A percentile compares a stretch with the other conserved stretches of the same genome.
These are phyloP conservation scores for Leucoma salicis DNA, from an alignment of 2,888 invertebrate species.

Conservation along the genomic window DNA sequence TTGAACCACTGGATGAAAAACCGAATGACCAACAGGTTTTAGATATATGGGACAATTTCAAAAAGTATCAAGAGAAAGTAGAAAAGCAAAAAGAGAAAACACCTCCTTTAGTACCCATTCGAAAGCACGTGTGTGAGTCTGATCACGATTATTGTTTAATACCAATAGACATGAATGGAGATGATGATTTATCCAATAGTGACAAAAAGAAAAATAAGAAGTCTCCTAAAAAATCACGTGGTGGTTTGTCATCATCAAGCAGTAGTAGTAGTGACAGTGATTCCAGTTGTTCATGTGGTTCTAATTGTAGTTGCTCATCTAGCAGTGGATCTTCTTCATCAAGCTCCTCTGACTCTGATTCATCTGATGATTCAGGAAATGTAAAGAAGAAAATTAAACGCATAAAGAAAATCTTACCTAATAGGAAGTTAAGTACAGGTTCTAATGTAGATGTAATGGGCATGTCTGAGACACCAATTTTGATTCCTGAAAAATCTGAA, in stretches of 20 bases:
- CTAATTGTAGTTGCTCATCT: conserved; percentile 91
- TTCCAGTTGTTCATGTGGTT: conserved; percentile 91
- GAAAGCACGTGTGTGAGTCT: conserved; percentile 83
- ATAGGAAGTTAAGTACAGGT: conserved; percentile 67
- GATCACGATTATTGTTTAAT: conserved; percentile 90
- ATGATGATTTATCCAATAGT: conserved; percentile 62
- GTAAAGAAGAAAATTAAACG: conserved; percentile 59
- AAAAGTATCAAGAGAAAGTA: conserved; percentile 87
- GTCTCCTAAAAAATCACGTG: conserved; percentile 72
- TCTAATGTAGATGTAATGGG: conserved; percentile 81
- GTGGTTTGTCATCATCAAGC: conserved; percentile 85
- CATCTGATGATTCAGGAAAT: conserved; percentile 65
- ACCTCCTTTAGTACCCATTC: conserved; percentile 70
- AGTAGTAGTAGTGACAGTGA: conserved; percentile 88
- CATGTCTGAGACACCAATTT: conserved; percentile 70
- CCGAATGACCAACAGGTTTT: conserved; percentile 84
- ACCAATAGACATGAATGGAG: conserved; percentile 70
- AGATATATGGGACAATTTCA: conserved; percentile 90
- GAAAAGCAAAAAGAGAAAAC: conserved; percentile 80
- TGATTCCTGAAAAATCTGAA: conserved; percentile 78
- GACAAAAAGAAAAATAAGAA: conserved; percentile 77
- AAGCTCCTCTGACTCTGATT: conserved; percentile 78
- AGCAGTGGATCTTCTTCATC: conserved; percentile 86
- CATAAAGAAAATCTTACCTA: conserved; percentile 57
- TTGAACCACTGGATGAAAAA: conserved; percentile 68